Conservation (phyloP, 2,888 invertebrate species). For the Rhyacophila evoluta region DNA sequence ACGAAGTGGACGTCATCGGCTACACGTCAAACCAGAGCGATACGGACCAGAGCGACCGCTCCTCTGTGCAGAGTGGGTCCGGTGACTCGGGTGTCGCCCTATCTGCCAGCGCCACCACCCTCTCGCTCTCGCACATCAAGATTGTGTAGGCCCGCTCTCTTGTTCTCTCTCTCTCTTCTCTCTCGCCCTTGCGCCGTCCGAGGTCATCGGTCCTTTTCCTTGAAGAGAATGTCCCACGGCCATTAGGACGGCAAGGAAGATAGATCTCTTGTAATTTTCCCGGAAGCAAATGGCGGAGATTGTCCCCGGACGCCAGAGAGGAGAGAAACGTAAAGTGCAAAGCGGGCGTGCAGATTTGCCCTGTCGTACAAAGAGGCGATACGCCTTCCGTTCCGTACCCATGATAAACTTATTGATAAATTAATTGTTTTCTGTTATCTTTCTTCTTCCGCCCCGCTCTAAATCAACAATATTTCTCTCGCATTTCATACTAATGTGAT, state of each 20-base stretch:
- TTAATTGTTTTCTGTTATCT: constrained; percentile 5
- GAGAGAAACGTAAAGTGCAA: constrained; percentile 44
- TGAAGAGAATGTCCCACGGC: not conserved
- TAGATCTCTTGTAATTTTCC: not conserved
- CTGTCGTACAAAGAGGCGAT: constrained; percentile 52
- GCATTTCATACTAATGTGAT: too few species aligned
- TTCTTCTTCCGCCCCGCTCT: not conserved
- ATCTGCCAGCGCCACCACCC: constrained; percentile 76
- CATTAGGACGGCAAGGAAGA: not conserved
- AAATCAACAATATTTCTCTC: not conserved
- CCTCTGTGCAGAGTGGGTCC: constrained; percentile 77
- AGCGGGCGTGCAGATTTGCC: constrained; percentile 53
- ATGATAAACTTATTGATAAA: constrained; percentile 22
- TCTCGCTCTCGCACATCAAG: constrained; percentile 74
- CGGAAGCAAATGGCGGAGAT: not conserved
- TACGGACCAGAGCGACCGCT: constrained; percentile 78
- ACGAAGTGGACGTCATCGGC: constrained; percentile 88
- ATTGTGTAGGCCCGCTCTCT: constrained; percentile 59
- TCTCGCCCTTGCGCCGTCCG: not conserved
- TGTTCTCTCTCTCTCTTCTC: not conserved
- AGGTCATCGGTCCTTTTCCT: not conserved
- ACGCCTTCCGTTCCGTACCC: constrained; percentile 16
- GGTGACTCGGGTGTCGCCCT: constrained; percentile 79
- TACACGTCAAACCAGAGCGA: constrained; percentile 88
- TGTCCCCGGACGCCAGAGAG: not conserved